phyloP scores from a whole-genome alignment of 1,140 invertebrate species.

The Atta cephalotes region DNA sequence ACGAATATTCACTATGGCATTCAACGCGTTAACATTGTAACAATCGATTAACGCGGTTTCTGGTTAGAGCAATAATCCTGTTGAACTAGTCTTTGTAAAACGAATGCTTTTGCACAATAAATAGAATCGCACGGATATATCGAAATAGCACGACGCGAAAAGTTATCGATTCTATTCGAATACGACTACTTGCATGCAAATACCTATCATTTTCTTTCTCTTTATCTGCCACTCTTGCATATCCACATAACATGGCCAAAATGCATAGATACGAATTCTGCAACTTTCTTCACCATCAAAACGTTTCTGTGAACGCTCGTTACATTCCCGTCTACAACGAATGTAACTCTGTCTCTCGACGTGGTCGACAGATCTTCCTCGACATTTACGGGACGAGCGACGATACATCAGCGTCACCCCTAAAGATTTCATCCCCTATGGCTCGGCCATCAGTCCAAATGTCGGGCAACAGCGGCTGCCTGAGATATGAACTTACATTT shows the following conservation, averaged over 20 bases:
- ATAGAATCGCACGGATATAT: background rate
- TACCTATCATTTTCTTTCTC: background rate
- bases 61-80: constrained; percentile 39
- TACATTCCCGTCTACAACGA: constrained; percentile 37
- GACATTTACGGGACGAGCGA: constrained; percentile 45
- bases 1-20: constrained; percentile 20
- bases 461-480: constrained; percentile 29
- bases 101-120: constrained; percentile 5
- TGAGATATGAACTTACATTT: constrained; percentile 62
- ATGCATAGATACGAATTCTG: background rate
- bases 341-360: constrained; percentile 31
- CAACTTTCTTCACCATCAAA: constrained; percentile 10
- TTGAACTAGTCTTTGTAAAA: constrained; percentile 46
- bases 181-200: constrained; percentile 37
- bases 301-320: constrained; percentile 7
- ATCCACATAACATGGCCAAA: background rate
- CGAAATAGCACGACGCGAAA: background rate
- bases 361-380: constrained; percentile 55
- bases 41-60: constrained; percentile 57
- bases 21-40: constrained; percentile 52
- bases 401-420: constrained; percentile 55
- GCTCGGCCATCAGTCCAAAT: constrained; percentile 46
- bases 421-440: constrained; percentile 54
- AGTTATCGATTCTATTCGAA: constrained; percentile 24
- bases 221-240: background rate